phyloP scores from a whole-genome alignment of 2,797 vertebrate species.

The Etheostoma perlongum region DNA sequence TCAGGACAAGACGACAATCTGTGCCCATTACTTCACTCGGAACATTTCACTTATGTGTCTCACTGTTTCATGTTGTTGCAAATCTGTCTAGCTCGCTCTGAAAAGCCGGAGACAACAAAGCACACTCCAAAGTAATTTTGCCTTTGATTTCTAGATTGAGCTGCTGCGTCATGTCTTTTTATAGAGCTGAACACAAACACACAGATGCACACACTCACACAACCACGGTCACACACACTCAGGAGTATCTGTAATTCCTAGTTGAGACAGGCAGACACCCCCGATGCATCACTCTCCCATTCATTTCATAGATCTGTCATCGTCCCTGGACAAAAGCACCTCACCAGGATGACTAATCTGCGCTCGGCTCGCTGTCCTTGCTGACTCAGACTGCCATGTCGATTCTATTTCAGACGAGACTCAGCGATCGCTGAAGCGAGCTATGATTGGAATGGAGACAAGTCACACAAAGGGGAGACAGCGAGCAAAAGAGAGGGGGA shows the following conservation, averaged over 20 bases:
- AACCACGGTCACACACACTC: conserved; percentile 47
- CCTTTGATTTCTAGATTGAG: conserved; percentile 60
- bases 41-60: conserved; percentile 12
- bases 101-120: conserved; percentile 37
- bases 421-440: conserved; percentile 74
- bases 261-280: conserved; percentile 75
- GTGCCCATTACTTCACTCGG: conserved; percentile 10
- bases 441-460: conserved; percentile 80
- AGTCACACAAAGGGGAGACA: conserved; percentile 69
- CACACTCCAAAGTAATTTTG: conserved; percentile 38
- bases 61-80: conserved; percentile 5
- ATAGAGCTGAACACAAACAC: conserved; percentile 57
- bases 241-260: conserved; percentile 69
- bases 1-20: conserved; percentile 44
- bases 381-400: conserved; percentile 83
- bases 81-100: conserved; percentile 22
- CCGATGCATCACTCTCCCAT: conserved; percentile 70
- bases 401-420: conserved; percentile 80
- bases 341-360: conserved; percentile 80
- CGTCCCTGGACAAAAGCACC: conserved; percentile 73
- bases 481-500: conserved; percentile 25
- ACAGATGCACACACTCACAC: conserved; percentile 25
- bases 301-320: conserved; percentile 76
- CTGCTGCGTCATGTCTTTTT: conserved; percentile 66
- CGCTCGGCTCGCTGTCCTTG: conserved; percentile 77